A percentile compares a stretch with the other conserved stretches of the same genome.
These are phyloP conservation scores for Nerophis ophidion DNA, from an alignment of 2,113 vertebrate genomes.

Conservation along the genomic window DNA sequence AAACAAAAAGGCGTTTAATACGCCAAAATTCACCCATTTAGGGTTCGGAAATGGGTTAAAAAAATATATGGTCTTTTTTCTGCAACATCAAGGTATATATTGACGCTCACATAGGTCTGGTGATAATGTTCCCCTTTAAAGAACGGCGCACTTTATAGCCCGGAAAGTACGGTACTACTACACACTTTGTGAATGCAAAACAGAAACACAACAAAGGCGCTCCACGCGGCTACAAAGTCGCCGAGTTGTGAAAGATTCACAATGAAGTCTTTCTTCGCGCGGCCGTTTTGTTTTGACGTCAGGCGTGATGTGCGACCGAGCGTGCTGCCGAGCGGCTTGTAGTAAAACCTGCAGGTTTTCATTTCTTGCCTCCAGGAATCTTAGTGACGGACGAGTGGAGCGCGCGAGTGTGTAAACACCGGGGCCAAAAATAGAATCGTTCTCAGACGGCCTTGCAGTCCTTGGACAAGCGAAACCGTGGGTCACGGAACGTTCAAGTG, in stretches of 20 bases:
- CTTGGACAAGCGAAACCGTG: neutral
- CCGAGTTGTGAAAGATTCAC: neutral
- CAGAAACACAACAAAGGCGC: too few species aligned
- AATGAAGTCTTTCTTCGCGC: neutral
- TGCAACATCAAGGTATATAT: too few species aligned
- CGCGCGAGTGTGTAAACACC: constrained; percentile 38
- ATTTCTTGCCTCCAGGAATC: constrained; percentile 25
- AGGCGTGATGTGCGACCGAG: constrained; percentile 1
- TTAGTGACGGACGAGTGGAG: constrained; percentile 29
- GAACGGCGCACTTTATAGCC: too few species aligned
- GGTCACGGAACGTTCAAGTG: too few species aligned
- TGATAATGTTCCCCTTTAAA: too few species aligned
- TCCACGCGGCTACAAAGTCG: neutral
- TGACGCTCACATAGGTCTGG: too few species aligned
- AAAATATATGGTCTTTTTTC: too few species aligned
- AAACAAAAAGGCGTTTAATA: too few species aligned
- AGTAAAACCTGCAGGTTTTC: constrained; percentile 33
- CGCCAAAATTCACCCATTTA: too few species aligned
- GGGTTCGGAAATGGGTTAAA: too few species aligned
- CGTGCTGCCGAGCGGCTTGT: neutral
- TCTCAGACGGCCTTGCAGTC: neutral
- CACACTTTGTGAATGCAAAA: too few species aligned
- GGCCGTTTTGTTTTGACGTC: neutral
- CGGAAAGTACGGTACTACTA: too few species aligned
- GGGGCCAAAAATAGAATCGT: constrained; percentile 44